Evolutionary conservation across 2,888 invertebrate species (phyloP).

Genomic region (Eupithecia abbreviata): DNA sequence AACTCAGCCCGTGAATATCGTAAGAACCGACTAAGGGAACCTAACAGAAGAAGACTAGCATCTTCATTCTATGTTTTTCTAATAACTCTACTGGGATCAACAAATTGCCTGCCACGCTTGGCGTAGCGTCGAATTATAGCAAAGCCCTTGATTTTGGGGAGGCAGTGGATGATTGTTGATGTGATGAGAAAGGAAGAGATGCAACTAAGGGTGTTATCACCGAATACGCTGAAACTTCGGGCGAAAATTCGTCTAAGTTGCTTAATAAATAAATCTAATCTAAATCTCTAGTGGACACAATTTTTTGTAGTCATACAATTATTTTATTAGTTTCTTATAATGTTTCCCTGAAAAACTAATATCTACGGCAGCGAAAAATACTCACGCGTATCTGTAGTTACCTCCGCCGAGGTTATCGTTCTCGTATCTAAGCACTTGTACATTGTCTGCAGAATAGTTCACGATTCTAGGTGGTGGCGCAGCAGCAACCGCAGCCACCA

Average conservation of each 20-base stretch:
- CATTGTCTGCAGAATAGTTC: slow-evolving; percentile 56
- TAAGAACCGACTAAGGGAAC: no score
- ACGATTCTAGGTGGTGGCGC: slow-evolving; percentile 32
- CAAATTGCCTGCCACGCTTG: neutral
- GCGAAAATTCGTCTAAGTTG: no score
- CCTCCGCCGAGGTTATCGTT: slow-evolving; percentile 81
- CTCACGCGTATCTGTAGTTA: slow-evolving; percentile 75
- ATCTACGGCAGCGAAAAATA: neutral
- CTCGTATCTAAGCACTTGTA: slow-evolving; percentile 76
- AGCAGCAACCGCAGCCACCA: slow-evolving; percentile 29
- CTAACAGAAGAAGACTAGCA: neutral
- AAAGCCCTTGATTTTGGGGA: neutral
- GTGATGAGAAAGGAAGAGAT: no score
- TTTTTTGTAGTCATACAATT: no score
- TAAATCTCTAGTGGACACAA: neutral
- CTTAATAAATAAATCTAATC: no score
- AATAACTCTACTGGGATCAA: neutral
- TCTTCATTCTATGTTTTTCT: neutral
- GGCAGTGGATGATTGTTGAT: neutral
- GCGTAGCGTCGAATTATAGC: neutral
- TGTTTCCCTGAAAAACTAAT: neutral
- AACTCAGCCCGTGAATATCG: neutral
- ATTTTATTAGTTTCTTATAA: no score
- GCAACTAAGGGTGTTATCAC: no score
- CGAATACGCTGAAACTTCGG: no score